These are phyloP conservation scores for Linepithema humile DNA, from an alignment of 1,140 invertebrate genomes.

Conservation along the genomic window DNA sequence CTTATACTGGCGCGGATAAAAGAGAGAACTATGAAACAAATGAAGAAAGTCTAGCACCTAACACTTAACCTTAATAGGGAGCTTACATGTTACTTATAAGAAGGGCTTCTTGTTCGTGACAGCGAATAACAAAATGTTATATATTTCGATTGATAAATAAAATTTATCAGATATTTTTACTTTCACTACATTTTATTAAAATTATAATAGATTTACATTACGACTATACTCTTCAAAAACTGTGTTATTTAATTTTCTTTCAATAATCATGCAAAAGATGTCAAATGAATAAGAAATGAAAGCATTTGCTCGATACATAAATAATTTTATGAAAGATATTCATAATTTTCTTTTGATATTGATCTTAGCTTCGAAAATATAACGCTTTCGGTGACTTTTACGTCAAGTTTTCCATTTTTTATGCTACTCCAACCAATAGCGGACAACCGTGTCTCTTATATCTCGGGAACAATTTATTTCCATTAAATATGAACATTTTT, in stretches of 20 bases:
- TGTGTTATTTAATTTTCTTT: not conserved
- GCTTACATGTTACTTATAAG: constrained; percentile 42
- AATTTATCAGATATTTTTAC: not conserved
- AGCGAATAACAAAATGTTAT: not conserved
- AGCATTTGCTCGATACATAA: too few species aligned
- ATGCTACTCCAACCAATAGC: not conserved
- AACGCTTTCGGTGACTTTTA: not conserved
- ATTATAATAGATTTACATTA: not conserved
- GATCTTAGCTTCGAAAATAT: not conserved
- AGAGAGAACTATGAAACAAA: constrained; percentile 27
- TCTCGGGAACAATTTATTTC: constrained; percentile 21
- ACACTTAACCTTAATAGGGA: constrained; percentile 42
- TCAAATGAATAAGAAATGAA: not conserved
- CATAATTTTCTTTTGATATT: too few species aligned
- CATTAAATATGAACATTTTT: constrained; percentile 44
- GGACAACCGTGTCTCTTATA: not conserved
- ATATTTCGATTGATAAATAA: not conserved
- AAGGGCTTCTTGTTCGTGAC: constrained; percentile 8
- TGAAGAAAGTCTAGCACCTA: constrained; percentile 29
- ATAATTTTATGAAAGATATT: too few species aligned
- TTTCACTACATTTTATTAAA: not conserved
- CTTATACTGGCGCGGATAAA: constrained; percentile 32
- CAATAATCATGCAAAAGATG: not conserved
- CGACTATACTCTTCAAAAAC: not conserved
- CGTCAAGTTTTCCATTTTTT: not conserved